Conservation (phyloP, 2,797 vertebrate genomes). For the Pygocentrus nattereri region DNA sequence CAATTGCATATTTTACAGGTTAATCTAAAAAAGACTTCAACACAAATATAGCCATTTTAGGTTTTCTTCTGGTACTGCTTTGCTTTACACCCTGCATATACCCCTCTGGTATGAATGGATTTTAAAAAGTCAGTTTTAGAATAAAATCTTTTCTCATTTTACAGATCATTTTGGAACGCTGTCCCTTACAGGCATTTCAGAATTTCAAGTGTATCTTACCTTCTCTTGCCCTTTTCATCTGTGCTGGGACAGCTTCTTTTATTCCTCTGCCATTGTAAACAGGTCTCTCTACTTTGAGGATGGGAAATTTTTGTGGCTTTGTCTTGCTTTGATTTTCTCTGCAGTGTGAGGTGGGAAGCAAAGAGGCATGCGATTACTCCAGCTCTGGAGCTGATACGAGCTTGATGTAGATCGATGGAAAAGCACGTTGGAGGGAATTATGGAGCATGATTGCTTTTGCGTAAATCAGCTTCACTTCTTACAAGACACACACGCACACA, state of each 20-base stretch:
- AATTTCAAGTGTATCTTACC: background rate
- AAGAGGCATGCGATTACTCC: slow-evolving; percentile 29
- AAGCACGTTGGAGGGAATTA: slow-evolving; percentile 48
- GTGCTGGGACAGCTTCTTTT: slow-evolving; percentile 7
- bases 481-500: background rate
- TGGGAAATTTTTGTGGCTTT: slow-evolving; percentile 8
- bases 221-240: background rate
- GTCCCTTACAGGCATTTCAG: background rate
- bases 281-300: slow-evolving; percentile 1
- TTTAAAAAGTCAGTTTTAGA: too few relatives aligned
- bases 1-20: too few relatives aligned
- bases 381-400: slow-evolving; percentile 16
- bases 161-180: background rate
- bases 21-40: too few relatives aligned
- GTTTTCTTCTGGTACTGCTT: too few relatives aligned
- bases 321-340: slow-evolving; percentile 38
- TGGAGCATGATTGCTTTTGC: slow-evolving; percentile 49
- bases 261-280: background rate
- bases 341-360: slow-evolving; percentile 21
- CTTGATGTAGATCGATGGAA: slow-evolving; percentile 36
- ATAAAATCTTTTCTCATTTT: too few relatives aligned
- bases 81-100: too few relatives aligned
- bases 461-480: slow-evolving; percentile 36
- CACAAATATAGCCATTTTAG: too few relatives aligned
- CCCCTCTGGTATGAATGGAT: too few relatives aligned